Conservation (phyloP, 2,888 invertebrate genomes). For the Chrysotoxum bicinctum region DNA sequence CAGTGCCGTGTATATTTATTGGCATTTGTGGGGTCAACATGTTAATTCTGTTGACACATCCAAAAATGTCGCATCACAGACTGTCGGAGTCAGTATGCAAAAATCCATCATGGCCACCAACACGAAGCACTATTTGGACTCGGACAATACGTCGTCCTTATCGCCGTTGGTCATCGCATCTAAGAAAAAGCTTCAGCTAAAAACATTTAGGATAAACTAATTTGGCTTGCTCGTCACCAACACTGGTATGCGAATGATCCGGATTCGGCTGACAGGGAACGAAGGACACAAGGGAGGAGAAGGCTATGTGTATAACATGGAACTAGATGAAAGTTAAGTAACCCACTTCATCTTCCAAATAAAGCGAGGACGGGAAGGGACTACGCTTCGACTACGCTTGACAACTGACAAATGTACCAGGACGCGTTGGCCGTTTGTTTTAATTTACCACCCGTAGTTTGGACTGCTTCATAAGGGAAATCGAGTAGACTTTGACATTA, state of each 20-base stretch:
- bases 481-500: conserved; percentile 75
- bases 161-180: neutral
- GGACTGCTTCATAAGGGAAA: conserved; percentile 74
- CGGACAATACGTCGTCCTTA: neutral
- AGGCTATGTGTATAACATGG: neutral
- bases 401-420: conserved; percentile 75
- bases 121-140: neutral
- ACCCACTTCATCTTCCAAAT: conserved; percentile 44
- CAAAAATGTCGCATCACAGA: conserved; percentile 36
- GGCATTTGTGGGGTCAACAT: conserved; percentile 37
- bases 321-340: conserved; percentile 55
- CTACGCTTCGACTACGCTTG: conserved; percentile 66
- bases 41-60: conserved; percentile 46
- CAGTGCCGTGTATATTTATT: conserved; percentile 6
- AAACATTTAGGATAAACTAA: conserved; percentile 65
- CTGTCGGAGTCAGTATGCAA: conserved; percentile 20
- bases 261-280: conserved; percentile 42
- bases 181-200: conserved; percentile 6
- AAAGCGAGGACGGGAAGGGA: conserved; percentile 9
- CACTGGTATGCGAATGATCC: conserved; percentile 53
- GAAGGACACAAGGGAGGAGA: neutral
- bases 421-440: conserved; percentile 76
- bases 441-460: conserved; percentile 75
- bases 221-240: conserved; percentile 58
- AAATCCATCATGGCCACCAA: conserved; percentile 45